phyloP scores from a whole-genome alignment of 2,888 invertebrate genomes.

The Octonoba sinensis region DNA sequence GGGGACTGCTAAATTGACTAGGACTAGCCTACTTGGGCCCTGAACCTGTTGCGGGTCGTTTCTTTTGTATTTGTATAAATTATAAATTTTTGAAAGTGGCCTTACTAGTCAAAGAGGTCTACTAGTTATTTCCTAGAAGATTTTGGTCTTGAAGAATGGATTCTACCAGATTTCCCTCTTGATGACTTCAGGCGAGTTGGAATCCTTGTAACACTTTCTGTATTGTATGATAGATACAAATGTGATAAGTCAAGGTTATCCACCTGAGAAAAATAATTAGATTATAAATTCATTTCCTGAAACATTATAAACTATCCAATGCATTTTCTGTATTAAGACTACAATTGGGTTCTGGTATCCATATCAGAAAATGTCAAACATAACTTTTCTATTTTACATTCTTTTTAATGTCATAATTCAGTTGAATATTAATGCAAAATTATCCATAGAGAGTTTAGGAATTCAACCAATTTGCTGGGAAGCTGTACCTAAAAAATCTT shows the following conservation, averaged over 20 bases:
- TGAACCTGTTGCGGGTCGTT: no score
- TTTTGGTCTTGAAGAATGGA: constrained; percentile 69
- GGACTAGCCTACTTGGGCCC: no score
- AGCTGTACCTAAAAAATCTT: no score
- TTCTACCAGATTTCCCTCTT: constrained; percentile 69
- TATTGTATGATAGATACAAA: constrained; percentile 79
- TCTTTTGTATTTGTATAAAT: no score
- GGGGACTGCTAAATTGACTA: no score
- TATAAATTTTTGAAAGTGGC: no score
- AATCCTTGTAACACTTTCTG: constrained; percentile 74
- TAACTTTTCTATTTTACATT: not conserved
- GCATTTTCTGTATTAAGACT: no score
- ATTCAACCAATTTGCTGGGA: no score
- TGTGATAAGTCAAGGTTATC: constrained; percentile 78
- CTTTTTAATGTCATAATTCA: no score
- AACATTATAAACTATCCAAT: no score
- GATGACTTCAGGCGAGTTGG: constrained; percentile 73
- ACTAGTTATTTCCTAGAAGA: constrained; percentile 70
- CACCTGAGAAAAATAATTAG: constrained; percentile 70
- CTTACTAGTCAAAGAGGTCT: not conserved
- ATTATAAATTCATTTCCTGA: no score
- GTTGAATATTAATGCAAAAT: not conserved
- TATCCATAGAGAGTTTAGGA: no score
- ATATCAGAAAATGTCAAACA: not conserved
- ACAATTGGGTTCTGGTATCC: not conserved